Evolutionary conservation across 2,113 vertebrate genomes (phyloP), one percentile per base, ranked within the genome.

Genomic region (Neofelis nebulosa): DNA sequence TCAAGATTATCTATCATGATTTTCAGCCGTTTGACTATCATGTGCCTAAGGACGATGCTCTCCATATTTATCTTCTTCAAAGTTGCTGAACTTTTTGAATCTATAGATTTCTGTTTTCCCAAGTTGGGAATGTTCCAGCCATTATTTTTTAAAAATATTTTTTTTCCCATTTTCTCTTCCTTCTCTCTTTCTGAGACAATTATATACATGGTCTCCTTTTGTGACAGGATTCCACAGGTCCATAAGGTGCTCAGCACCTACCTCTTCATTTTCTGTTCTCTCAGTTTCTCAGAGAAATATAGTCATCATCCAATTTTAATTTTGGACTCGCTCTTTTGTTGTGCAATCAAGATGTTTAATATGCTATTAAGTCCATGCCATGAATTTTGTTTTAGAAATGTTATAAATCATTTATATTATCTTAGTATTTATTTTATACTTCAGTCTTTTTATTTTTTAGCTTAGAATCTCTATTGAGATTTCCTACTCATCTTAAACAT

Each of bases 341-440:
- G 7, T 57, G 14, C 31, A 23, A 29, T 69, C n/a, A 29, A 2
- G 41, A 25, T 7, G 73, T 45, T 74, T 29, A 45, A 74, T 29
- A 41, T 87, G 7, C 50, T 88, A 18, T 57, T 87, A 61, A 82
- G 19, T 36, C 36, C 5, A 68, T 63, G 3, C 3, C 27, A 33
- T 92, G 7, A 65, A 52, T 73, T 96, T 93, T 73, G 78, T 57
- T 92, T 89, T 95, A 71, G 16, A 78, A 27, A 81, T 52, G 83
- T 45, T 13, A 45, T 16, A 78, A 38, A 33, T 91, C 81, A 90
- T 41, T 89, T 31, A 27, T 38, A 79, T 79, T 50, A 18, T 74
- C 63, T 89, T 33, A 18, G 57, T 66, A 57, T 50, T 45, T 87
- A 88, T 71, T 96, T 96, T 63, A 48, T 96, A 79, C 87, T 73